These are phyloP conservation scores for Paralvinella palmiformis DNA, from an alignment of 1,140 invertebrate genomes.

Conservation along the genomic window DNA sequence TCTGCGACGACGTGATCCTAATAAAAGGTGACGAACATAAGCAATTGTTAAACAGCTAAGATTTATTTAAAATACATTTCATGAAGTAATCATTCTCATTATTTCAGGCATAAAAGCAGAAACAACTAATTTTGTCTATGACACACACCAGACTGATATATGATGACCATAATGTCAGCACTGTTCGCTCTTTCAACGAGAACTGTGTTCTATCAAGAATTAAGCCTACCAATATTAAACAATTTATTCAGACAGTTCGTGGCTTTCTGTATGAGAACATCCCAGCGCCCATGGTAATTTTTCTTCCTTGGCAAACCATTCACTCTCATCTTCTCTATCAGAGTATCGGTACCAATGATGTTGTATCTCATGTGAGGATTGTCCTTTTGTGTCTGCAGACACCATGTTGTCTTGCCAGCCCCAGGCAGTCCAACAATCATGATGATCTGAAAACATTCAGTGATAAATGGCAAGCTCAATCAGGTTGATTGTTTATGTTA, in stretches of 20 bases:
- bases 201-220: background rate
- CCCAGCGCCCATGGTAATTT: constrained; percentile 67
- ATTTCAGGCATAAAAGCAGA: too few relatives aligned
- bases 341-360: constrained; percentile 69
- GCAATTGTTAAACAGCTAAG: too few relatives aligned
- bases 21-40: too few relatives aligned
- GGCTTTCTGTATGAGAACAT: constrained; percentile 72
- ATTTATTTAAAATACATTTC: too few relatives aligned
- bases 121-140: too few relatives aligned
- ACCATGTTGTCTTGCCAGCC: constrained; percentile 86
- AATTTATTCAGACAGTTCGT: constrained; percentile 74
- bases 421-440: constrained; percentile 88
- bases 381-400: constrained; percentile 60
- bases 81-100: too few relatives aligned
- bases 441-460: constrained; percentile 69
- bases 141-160: too few relatives aligned
- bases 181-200: too few relatives aligned
- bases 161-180: too few relatives aligned
- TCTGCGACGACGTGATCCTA: too few relatives aligned
- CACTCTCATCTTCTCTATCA: constrained; percentile 83
- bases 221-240: constrained; percentile 55
- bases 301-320: constrained; percentile 62
- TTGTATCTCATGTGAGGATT: constrained; percentile 72
- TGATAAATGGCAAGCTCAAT: too few relatives aligned
- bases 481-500: too few relatives aligned